Evolutionary conservation across 2,797 vertebrate genomes (phyloP).

Genomic region (Australoheros facetus): DNA sequence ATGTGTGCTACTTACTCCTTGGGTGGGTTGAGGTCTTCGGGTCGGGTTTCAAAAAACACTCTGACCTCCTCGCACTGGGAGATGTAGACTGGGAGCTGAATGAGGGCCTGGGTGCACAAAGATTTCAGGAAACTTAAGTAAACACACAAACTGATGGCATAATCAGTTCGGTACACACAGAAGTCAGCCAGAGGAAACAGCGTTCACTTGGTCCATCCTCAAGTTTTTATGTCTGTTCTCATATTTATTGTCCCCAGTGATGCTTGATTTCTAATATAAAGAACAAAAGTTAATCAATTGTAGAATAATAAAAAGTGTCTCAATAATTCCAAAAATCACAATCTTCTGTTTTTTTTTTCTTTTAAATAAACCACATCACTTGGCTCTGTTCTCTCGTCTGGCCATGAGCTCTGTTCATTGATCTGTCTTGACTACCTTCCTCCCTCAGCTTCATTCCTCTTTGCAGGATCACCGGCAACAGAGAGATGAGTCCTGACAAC

Average conservation of each 20-base stretch:
- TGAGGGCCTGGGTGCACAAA: constrained; percentile 86
- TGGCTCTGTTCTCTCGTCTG: neutral
- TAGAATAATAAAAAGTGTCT: neutral
- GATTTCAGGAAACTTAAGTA: neutral
- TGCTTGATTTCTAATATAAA: neutral
- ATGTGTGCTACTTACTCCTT: constrained; percentile 88
- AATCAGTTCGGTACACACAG: neutral
- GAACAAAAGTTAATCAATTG: neutral
- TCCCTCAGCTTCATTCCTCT: constrained; percentile 19
- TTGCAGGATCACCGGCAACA: constrained; percentile 28
- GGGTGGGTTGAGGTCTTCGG: constrained; percentile 93
- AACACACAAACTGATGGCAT: neutral
- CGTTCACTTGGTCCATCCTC: neutral
- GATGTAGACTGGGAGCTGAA: constrained; percentile 96
- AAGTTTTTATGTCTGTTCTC: neutral
- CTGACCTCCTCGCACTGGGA: constrained; percentile 98
- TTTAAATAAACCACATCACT: neutral
- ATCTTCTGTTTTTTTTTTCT: too few relatives aligned
- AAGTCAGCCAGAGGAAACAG: neutral
- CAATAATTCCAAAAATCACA: neutral
- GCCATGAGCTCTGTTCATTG: neutral
- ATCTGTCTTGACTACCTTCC: constrained; percentile 4
- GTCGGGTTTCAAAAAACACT: constrained; percentile 96
- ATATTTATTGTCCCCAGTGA: neutral
- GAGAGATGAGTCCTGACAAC: constrained; percentile 39